Base-by-base conservation (phyloP, 2,797 vertebrate species). In the Sebastolobus altivelis region DNA sequence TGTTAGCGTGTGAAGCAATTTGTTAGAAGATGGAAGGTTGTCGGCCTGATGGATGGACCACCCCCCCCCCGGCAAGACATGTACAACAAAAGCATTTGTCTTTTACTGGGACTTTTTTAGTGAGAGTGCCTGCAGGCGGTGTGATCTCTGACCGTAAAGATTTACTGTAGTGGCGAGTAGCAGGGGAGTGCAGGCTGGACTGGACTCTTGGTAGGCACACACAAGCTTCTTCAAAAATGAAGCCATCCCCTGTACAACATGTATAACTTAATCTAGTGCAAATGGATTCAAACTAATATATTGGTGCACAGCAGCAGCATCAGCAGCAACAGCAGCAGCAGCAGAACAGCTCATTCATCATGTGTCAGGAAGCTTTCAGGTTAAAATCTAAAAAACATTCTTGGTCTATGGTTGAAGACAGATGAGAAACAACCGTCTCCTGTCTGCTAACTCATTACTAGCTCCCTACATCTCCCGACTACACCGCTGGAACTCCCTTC, bases 131-230 rank as follows among this genome's bases (percentile, higher is more conserved):
- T 87, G 73, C 83, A 77, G 85, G 83, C 66, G 0, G 22, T 63
- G 76, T 83, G 88, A 91, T 89, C 82, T 82, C 79, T 86, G 88
- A 77, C 83, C n/a, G 8, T 88, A 78, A 84, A 81, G 54, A 88
- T 87, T 89, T 86, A 87, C 65, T 79, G 71, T 18, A 70, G 75
- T 12, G 40, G 37, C 6, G 63, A 63, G 37, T 18, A 18, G 18
- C 18, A 37, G 13, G 40, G 14, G 38, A 43, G 9, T 20, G 46
- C 27, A 29, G 60, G 22, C n/a, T 9, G 46, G 13, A 63, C 59
- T 81, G 52, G 54, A 72, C 72, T 87, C 35, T 65, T 49, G 58
- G 60, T 75, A 79, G 62, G 11, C 6, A 2, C 40, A 1, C 43
- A 49, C 16, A 27, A 40, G 31, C 59, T 55, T 49, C 18, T 52